These are phyloP conservation scores for Drosophila kuntzei DNA, from an alignment of 2,888 invertebrate genomes.

Conservation along the genomic window DNA sequence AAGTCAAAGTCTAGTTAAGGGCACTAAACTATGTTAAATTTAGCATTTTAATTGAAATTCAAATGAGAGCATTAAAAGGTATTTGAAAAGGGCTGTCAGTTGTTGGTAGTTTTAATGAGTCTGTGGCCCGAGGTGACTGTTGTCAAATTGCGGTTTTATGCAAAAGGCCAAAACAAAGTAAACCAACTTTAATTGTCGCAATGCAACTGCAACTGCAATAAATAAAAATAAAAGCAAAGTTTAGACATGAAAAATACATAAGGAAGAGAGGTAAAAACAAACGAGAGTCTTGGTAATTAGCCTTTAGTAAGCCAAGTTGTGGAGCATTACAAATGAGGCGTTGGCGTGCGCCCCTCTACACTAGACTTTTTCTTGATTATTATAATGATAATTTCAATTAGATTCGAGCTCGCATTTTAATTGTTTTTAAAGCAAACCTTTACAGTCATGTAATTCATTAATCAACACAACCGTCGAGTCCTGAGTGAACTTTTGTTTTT, in stretches of 20 bases:
- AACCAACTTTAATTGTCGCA: slow-evolving; percentile 68
- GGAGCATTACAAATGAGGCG: slow-evolving; percentile 80
- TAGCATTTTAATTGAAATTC: slow-evolving; percentile 60
- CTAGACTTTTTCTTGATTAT: slow-evolving; percentile 31
- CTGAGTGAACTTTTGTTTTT: neutral
- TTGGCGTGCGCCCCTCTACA: slow-evolving; percentile 70
- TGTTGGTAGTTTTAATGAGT: slow-evolving; percentile 46
- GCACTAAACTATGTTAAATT: slow-evolving; percentile 8
- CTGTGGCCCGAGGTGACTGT: slow-evolving; percentile 22
- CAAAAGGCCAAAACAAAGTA: slow-evolving; percentile 38
- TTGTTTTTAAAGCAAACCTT: slow-evolving; percentile 74
- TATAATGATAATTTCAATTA: slow-evolving; percentile 48
- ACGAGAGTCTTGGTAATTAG: slow-evolving; percentile 46
- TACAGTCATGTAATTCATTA: slow-evolving; percentile 55
- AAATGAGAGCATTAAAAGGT: slow-evolving; percentile 38
- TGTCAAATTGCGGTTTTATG: slow-evolving; percentile 78
- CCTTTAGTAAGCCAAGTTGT: slow-evolving; percentile 21
- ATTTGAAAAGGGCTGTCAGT: slow-evolving; percentile 52
- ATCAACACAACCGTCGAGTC: slow-evolving; percentile 31
- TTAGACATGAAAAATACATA: slow-evolving; percentile 27
- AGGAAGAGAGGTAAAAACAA: slow-evolving; percentile 22
- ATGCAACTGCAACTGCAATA: slow-evolving; percentile 17
- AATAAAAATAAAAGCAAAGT: slow-evolving; percentile 15
- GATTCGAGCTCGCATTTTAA: slow-evolving; percentile 51
- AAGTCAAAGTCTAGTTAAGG: slow-evolving; percentile 3